Percentiles rank a stretch among this genome's conserved stretches.
These are phyloP conservation scores for Trichoplusia ni DNA, from an alignment of 1,140 invertebrate species.

Conservation along the genomic window DNA sequence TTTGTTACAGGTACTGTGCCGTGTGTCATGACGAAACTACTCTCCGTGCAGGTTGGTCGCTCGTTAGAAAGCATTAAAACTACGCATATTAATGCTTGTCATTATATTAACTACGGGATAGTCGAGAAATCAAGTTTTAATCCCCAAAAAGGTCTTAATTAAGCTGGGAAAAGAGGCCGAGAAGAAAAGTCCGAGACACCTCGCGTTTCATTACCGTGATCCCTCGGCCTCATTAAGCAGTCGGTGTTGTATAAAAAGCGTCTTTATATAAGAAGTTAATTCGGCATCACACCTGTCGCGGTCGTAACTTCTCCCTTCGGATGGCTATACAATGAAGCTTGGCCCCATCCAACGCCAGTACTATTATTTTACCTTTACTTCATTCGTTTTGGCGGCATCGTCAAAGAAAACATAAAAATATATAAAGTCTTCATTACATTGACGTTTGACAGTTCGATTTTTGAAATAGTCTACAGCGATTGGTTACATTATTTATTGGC, in stretches of 20 bases:
- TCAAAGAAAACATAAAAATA: slow-evolving; percentile 70
- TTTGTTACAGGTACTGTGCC: slow-evolving; percentile 57
- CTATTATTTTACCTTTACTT: slow-evolving; percentile 60
- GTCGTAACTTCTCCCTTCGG: slow-evolving; percentile 73
- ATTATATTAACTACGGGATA: slow-evolving; percentile 30
- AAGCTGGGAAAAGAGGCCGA: slow-evolving; percentile 47
- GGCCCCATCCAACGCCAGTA: slow-evolving; percentile 50
- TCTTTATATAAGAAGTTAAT: slow-evolving; percentile 78
- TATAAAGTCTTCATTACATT: slow-evolving; percentile 71
- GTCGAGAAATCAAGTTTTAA: slow-evolving; percentile 40
- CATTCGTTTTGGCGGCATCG: slow-evolving; percentile 62
- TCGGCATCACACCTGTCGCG: slow-evolving; percentile 77
- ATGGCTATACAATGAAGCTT: slow-evolving; percentile 76
- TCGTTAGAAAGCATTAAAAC: slow-evolving; percentile 31
- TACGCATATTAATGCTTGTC: slow-evolving; percentile 37
- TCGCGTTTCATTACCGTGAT: slow-evolving; percentile 63
- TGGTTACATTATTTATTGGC: slow-evolving; percentile 56
- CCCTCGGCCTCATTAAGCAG: slow-evolving; percentile 66
- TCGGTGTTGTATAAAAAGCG: slow-evolving; percentile 72
- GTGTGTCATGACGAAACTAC: slow-evolving; percentile 33
- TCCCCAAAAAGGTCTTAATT: slow-evolving; percentile 55
- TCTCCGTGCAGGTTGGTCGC: slow-evolving; percentile 55
- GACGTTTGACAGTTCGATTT: slow-evolving; percentile 72
- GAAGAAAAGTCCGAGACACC: slow-evolving; percentile 51
- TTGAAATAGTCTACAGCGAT: slow-evolving; percentile 50